Base-by-base conservation (phyloP, 2,113 vertebrate genomes). In the Elachura formosa region DNA sequence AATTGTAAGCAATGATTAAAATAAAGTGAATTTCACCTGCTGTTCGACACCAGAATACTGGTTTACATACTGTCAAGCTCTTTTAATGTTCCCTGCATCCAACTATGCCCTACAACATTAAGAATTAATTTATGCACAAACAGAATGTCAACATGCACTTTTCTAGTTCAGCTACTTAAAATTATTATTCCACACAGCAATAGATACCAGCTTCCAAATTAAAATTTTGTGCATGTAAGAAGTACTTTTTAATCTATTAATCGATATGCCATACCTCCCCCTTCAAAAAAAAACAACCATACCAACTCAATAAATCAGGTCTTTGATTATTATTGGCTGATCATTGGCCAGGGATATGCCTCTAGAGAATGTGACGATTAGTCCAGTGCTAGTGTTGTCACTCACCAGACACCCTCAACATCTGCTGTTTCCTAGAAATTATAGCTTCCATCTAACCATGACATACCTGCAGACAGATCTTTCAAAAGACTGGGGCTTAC, bases 341-440 rank as follows among this genome's bases (percentile, higher is more conserved):
- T 31, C 6, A 69, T 41, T 9, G 5, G 79, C n/a, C n/a, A 77
- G 58, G 52, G 75, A 91, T 94, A 73, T 45, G 59, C 66, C 41
- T 22, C 64, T 5, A 5, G 29, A 90, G 77, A 94, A 91, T 26
- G 36, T 75, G 94, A 95, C 94, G 95, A 89, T 80, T 93, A 97
- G 49, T 56, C 84, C 95, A 93, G 90, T 59, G 75, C 58, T 69
- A 43, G 20, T 91, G 76, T 87, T 91, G 56, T 8, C 88, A 94
- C 84, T 84, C 83, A 76, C 62, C 88, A 96, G 89, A 92, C 94
- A 94, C 74, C 45, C 91, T 93, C 92, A 96, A 96, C 85, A 90
- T 38, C 78, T 58, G 22, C 86, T 91, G 24, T 85, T 97, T 96
- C 90, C 41, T 96, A 86, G 90, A 97, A 97, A 93, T 63, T 20